phyloP scores from a whole-genome alignment of 2,113 vertebrate genomes.

The Stomatorhinus ivindoensis region DNA sequence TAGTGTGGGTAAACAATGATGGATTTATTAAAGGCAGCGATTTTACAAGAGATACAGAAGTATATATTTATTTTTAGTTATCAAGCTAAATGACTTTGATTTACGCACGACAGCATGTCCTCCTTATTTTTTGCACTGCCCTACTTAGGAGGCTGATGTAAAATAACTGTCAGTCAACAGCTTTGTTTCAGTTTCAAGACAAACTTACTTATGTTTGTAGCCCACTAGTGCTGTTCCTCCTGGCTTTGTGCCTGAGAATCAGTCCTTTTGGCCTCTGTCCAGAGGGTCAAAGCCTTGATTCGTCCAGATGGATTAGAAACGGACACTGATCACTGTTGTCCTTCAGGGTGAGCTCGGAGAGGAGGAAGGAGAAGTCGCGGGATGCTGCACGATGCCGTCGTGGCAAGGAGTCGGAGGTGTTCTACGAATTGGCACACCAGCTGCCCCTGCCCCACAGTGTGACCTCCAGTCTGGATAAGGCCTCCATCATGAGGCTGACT shows the following conservation, averaged over 20 bases:
- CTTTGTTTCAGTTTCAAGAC: background rate
- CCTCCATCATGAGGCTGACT: slow-evolving; percentile 92
- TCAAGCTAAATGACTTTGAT: background rate
- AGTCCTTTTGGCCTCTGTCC: background rate
- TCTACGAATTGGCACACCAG: slow-evolving; percentile 87
- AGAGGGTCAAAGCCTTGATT: slow-evolving; percentile 24
- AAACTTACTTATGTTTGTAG: background rate
- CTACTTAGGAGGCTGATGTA: background rate
- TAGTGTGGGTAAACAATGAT: background rate
- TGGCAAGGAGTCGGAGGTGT: slow-evolving; percentile 93
- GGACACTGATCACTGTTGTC: background rate
- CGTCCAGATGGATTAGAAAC: slow-evolving; percentile 19
- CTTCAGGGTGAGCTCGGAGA: slow-evolving; percentile 82
- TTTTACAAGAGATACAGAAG: background rate
- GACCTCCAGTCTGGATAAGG: slow-evolving; percentile 90
- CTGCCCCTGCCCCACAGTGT: slow-evolving; percentile 86
- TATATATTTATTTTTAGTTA: background rate
- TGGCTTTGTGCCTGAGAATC: background rate
- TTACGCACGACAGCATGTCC: background rate
- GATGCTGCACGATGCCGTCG: slow-evolving; percentile 85
- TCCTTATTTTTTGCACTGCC: background rate
- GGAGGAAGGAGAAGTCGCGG: slow-evolving; percentile 90
- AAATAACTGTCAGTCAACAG: background rate
- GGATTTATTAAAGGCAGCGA: background rate
- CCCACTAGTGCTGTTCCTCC: background rate